Evolutionary conservation across 2,797 vertebrate species (phyloP).

Genomic region (Remorina albescens): DNA sequence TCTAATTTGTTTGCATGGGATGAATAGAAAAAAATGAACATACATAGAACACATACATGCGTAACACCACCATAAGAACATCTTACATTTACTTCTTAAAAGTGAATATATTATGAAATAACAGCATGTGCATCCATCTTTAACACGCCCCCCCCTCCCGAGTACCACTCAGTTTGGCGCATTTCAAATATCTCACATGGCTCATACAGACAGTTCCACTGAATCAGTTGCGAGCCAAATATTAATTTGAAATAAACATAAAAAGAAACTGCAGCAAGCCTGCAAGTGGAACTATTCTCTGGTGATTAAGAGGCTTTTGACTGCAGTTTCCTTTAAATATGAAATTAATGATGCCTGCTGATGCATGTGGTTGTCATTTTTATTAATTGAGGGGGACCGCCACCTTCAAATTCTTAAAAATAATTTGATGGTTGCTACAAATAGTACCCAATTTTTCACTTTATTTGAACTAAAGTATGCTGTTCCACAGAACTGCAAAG

Average conservation of each 20-base stretch:
- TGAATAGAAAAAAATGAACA: neutral
- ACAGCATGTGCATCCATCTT: slow-evolving; percentile 60
- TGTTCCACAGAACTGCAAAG: slow-evolving; percentile 1
- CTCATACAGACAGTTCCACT: slow-evolving; percentile 39
- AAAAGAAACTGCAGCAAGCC: slow-evolving; percentile 55
- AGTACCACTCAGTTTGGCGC: slow-evolving; percentile 60
- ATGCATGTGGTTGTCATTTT: slow-evolving; percentile 14
- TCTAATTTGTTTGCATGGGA: slow-evolving; percentile 72
- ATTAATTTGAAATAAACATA: slow-evolving; percentile 69
- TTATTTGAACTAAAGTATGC: slow-evolving; percentile 14
- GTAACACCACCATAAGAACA: slow-evolving; percentile 12
- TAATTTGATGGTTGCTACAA: slow-evolving; percentile 14
- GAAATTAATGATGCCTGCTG: slow-evolving; percentile 21
- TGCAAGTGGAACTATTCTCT: slow-evolving; percentile 27
- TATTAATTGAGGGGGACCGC: slow-evolving; percentile 6
- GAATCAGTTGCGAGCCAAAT: slow-evolving; percentile 57
- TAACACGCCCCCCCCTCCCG: slow-evolving; percentile 43
- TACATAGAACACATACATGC: neutral
- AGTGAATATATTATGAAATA: slow-evolving; percentile 53
- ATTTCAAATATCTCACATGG: slow-evolving; percentile 59
- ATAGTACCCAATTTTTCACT: neutral
- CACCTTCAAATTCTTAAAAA: slow-evolving; percentile 10
- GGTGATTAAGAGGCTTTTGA: slow-evolving; percentile 18
- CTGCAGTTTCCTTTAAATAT: slow-evolving; percentile 41
- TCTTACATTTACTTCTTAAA: slow-evolving; percentile 10